These are phyloP conservation scores for Orientallactaga sibirica DNA, from an alignment of 2,797 vertebrate genomes.

Conservation along the genomic window DNA sequence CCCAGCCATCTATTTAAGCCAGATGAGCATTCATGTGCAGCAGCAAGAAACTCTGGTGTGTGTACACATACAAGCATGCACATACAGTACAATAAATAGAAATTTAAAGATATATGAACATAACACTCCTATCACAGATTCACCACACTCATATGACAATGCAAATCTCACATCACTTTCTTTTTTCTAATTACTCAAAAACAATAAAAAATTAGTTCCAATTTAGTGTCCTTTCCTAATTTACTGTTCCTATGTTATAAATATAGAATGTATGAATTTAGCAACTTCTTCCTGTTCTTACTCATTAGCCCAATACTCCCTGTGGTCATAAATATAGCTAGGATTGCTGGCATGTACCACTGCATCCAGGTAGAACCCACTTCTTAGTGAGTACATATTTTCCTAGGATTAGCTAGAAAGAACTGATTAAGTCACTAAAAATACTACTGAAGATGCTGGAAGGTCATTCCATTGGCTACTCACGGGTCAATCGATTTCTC, in stretches of 20 bases:
- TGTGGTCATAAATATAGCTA: not conserved
- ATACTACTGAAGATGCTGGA: not conserved
- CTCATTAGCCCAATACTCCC: not conserved
- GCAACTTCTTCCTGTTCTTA: not conserved
- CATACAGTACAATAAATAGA: too few relatives aligned
- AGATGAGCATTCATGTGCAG: too few relatives aligned
- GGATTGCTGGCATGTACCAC: not conserved
- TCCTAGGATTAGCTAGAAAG: not conserved
- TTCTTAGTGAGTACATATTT: not conserved
- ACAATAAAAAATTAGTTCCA: not conserved
- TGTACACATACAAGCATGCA: too few relatives aligned
- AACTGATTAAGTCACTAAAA: not conserved
- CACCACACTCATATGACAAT: not conserved
- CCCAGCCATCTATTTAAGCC: too few relatives aligned
- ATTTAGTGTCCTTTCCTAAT: not conserved
- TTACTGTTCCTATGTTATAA: conserved; percentile 14
- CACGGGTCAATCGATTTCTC: not conserved
- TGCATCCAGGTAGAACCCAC: not conserved
- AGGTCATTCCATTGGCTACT: not conserved
- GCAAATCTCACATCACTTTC: not conserved
- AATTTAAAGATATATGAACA: not conserved
- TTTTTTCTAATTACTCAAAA: conserved; percentile 28
- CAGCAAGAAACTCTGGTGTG: too few relatives aligned
- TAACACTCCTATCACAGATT: not conserved
- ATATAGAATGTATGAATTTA: not conserved